Evolutionary conservation across 1,140 invertebrate genomes (phyloP).

Genomic region (Watersipora subatra): DNA sequence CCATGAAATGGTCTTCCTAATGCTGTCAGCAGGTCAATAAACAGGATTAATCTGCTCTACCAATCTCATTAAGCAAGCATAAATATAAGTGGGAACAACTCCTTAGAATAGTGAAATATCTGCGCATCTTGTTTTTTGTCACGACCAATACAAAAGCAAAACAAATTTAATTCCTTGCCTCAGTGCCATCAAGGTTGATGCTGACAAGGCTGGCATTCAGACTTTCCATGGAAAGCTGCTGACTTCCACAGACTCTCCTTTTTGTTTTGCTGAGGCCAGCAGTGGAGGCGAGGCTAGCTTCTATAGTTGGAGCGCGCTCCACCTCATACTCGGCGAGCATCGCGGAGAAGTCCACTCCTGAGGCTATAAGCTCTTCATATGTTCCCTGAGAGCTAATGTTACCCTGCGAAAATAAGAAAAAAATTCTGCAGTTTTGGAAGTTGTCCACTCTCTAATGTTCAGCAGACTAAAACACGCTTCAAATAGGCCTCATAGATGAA

Average conservation of each 20-base stretch:
- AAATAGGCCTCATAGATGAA: no score
- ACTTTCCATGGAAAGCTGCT: not conserved
- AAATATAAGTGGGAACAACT: no score
- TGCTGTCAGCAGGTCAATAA: no score
- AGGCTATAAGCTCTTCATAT: not conserved
- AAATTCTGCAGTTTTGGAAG: no score
- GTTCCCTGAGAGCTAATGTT: not conserved
- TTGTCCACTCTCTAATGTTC: no score
- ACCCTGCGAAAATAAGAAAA: not conserved
- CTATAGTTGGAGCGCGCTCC: not conserved
- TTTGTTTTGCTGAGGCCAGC: not conserved
- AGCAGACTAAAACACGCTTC: no score
- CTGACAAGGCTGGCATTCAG: not conserved
- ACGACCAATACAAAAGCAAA: no score
- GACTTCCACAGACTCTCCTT: not conserved
- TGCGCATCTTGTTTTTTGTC: no score
- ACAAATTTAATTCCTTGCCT: not conserved
- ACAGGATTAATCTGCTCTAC: no score
- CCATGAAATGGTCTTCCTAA: not conserved
- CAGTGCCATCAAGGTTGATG: not conserved
- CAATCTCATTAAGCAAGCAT: no score
- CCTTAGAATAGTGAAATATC: no score
- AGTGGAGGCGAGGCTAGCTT: not conserved
- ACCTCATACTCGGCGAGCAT: conserved; percentile 1
- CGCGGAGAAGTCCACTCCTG: not conserved